Evolutionary conservation across 2,797 vertebrate genomes (phyloP), one percentile per base, ranked within the genome.

Genomic region (Austrolebias charrua): DNA sequence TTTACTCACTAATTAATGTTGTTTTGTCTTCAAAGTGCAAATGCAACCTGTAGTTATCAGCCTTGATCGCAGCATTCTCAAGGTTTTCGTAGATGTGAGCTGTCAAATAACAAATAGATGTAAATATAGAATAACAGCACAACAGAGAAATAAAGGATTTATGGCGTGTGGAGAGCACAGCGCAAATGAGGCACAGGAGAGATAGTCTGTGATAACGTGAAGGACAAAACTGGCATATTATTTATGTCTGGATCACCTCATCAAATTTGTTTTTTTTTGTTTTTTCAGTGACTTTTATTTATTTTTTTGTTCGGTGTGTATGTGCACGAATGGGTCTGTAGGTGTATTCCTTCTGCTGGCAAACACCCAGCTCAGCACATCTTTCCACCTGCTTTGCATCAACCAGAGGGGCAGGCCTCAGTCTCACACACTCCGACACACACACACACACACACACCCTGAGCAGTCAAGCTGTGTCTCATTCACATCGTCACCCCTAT

Each of bases 1-100:
- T 88, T 82, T 73, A 82, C 66, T 80, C 50, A 13, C 82, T 89
- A 90, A 91, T 91, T 88, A 88, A 90, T 79, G 81, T 82, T 81
- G 80, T 81, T 85, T 86, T 80, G 81, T 90, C 88, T 90, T 90
- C 88, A 91, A 90, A 90, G 88, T 67, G 71, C 82, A 80, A 81
- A 82, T 77, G 81, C 78, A 75, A 76, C 76, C 67, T 60, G 63
- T 82, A 78, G 84, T 87, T 82, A 84, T 82, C 67, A 44, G 82
- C 85, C 89, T 87, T 89, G 82, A 89, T 89, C 79, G 71, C 65
- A 51, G 74, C 66, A 45, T 84, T 88, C 84, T 80, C 89, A 88
- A 88, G 84, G 89, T 84, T 88, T 83, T 88, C 70, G n/a, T 78
- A 66, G 79, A 89, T 86, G 88, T 68, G 85, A 87, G 78, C 73